Evolutionary conservation across 2,113 vertebrate genomes (phyloP).

Genomic region (Danionella cerebrum): DNA sequence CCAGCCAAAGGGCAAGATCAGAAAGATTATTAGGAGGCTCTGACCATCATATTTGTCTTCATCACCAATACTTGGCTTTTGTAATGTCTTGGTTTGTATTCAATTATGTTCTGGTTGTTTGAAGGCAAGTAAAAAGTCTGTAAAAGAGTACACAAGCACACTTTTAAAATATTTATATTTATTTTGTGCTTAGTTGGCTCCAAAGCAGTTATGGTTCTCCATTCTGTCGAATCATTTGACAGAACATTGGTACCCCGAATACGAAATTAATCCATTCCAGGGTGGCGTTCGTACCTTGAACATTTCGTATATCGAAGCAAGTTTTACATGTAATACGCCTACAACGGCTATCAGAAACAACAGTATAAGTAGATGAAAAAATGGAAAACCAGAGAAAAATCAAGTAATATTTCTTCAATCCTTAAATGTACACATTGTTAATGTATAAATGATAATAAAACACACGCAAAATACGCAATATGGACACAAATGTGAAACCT

Average conservation of each 20-base stretch:
- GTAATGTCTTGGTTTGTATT: neutral
- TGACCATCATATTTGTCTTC: slow-evolving; percentile 48
- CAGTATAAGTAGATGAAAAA: too few relatives aligned
- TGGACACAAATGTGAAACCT: too few relatives aligned
- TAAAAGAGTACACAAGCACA: slow-evolving; percentile 86
- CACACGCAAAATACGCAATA: too few relatives aligned
- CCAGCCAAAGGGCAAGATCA: slow-evolving; percentile 79
- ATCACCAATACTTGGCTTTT: slow-evolving; percentile 15
- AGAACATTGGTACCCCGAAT: neutral
- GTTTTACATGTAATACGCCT: too few relatives aligned
- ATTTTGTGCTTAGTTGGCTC: neutral
- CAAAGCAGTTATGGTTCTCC: neutral
- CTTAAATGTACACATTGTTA: too few relatives aligned
- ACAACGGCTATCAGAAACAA: too few relatives aligned
- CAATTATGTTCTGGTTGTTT: neutral
- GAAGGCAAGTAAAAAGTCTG: slow-evolving; percentile 63
- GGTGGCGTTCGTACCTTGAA: too few relatives aligned
- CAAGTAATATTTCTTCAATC: too few relatives aligned
- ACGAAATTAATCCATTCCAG: too few relatives aligned
- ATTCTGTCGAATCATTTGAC: neutral
- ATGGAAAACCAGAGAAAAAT: too few relatives aligned
- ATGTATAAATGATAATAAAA: too few relatives aligned
- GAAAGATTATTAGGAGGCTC: slow-evolving; percentile 79
- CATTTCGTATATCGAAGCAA: too few relatives aligned
- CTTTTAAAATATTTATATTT: slow-evolving; percentile 8